Evolutionary conservation across 2,888 invertebrate species (phyloP), one percentile per base, ranked within the genome.

Genomic region (Emmelina monodactyla): DNA sequence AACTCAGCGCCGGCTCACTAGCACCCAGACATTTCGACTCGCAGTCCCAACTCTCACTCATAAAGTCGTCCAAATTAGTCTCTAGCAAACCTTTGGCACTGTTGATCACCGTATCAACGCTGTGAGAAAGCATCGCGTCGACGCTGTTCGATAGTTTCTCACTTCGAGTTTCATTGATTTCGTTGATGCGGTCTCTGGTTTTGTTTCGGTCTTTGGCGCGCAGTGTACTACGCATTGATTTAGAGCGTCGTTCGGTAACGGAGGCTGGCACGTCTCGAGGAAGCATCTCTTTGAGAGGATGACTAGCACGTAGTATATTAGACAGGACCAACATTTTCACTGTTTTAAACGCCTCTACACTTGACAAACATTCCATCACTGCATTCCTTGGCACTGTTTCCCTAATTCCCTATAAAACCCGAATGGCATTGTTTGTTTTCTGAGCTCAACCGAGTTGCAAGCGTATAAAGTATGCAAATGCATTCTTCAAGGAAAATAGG

Each of bases 1-100:
- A 61, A 53, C 55, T 64, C 55, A 78, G 59, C 34, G 68, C 65
- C 13, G 78, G 76, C 56, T 75, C 78, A 61, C 78, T 78, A 35
- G 71, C 68, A 44, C 75, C 76, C 48, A 73, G 61, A 51, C 55
- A 65, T 59, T 71, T 75, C 55, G 66, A 57, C 49, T 72, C 69
- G 33, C 51, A 55, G n/a, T n/a, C n/a, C 69, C 71, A 71, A 35
- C 58, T 55, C 43, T 70, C 67, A 42, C 61, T 64, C 43, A 79
- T 78, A 46, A 79, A 53, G 54, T 78, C 79, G 50, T 79, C 79
- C 62, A 79, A 61, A 68, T 79, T 78, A 47, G 79, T 79, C 64
- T 79, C 79, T 73, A 79, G 65, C 62, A 79, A 67, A 67, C 79
- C 79, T 78, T 79, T 79, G 78, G 79, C 75, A 76, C 76, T 79